Conservation (phyloP, 2,797 vertebrate genomes). For the Cossypha caffra region DNA sequence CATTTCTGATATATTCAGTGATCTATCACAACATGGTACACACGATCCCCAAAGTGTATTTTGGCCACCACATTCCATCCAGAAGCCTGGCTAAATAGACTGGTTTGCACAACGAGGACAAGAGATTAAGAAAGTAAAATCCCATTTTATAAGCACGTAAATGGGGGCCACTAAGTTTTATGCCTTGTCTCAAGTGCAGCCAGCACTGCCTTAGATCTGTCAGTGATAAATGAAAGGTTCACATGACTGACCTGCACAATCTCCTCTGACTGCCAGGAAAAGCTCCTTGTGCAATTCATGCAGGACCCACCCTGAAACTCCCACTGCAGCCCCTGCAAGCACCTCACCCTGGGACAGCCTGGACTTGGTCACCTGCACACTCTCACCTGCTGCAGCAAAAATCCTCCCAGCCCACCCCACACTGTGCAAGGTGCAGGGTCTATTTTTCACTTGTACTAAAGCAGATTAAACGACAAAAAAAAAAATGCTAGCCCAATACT, state of each 20-base stretch:
- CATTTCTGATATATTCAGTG: too few relatives aligned
- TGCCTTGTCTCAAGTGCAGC: background rate
- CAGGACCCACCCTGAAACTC: background rate
- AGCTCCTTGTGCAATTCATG: background rate
- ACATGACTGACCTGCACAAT: background rate
- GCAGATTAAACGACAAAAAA: background rate
- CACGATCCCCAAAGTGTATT: background rate
- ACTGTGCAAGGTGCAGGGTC: accelerated
- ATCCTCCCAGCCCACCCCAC: background rate
- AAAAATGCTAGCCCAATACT: background rate
- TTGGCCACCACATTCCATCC: background rate
- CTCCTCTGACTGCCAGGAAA: background rate
- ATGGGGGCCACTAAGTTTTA: background rate
- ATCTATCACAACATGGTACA: background rate
- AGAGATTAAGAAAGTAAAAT: background rate
- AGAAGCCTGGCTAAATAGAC: background rate
- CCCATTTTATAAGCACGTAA: background rate
- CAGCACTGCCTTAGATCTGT: background rate
- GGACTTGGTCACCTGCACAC: background rate
- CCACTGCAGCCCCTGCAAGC: background rate
- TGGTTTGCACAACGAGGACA: background rate
- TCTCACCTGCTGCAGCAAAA: background rate
- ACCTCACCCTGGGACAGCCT: too few relatives aligned
- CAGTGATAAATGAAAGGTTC: background rate
- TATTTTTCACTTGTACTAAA: background rate